Evolutionary conservation across 2,888 invertebrate species (phyloP).

Genomic region (Agonopterix alstromeriana): DNA sequence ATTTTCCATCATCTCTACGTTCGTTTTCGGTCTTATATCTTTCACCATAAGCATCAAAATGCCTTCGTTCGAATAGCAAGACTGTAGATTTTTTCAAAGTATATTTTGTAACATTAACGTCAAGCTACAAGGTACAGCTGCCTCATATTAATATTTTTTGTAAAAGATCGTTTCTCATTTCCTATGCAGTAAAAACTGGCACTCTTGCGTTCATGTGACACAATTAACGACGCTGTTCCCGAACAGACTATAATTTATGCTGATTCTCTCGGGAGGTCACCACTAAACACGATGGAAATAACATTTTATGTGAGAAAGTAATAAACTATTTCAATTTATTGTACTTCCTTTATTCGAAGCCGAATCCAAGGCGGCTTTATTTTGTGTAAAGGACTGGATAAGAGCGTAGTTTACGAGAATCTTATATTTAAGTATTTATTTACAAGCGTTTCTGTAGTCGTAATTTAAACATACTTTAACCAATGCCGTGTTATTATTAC

Average conservation of each 20-base stretch:
- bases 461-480: too few species aligned
- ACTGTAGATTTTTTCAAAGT: slow-evolving; percentile 11
- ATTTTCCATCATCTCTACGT: neutral
- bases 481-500: too few species aligned
- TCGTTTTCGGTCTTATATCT: slow-evolving; percentile 14
- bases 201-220: slow-evolving; percentile 31
- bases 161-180: slow-evolving; percentile 33
- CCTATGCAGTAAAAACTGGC: slow-evolving; percentile 42
- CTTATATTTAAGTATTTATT: too few species aligned
- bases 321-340: slow-evolving; percentile 7
- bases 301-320: slow-evolving; percentile 4
- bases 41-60: slow-evolving; percentile 17
- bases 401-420: too few species aligned
- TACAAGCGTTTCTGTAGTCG: too few species aligned
- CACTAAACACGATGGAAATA: slow-evolving; percentile 5
- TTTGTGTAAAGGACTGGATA: neutral
- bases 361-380: too few species aligned
- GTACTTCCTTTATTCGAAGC: neutral
- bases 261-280: slow-evolving; percentile 12
- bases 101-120: slow-evolving; percentile 43
- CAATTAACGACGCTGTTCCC: slow-evolving; percentile 32
- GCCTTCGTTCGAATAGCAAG: neutral
- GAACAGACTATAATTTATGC: slow-evolving; percentile 15
- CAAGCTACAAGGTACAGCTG: slow-evolving; percentile 39
- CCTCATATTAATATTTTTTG: slow-evolving; percentile 32